phyloP scores from a whole-genome alignment of 2,113 vertebrate genomes.

The Notarius quadriscutis region DNA sequence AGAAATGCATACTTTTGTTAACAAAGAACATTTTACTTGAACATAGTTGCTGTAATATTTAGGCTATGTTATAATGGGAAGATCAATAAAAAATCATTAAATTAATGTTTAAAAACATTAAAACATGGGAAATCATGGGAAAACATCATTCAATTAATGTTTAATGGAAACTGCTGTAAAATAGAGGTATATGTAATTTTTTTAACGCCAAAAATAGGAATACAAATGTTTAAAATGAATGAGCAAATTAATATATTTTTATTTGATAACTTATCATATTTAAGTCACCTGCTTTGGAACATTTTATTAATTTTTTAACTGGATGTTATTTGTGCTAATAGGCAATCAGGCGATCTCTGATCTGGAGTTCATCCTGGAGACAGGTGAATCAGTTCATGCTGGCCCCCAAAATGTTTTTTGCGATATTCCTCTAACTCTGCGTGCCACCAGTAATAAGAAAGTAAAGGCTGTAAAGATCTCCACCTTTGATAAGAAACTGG shows the following conservation, averaged over 20 bases:
- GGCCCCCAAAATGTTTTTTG: slow-evolving; percentile 87
- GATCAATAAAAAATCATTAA: not conserved
- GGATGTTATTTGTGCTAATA: slow-evolving; percentile 5
- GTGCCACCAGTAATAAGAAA: slow-evolving; percentile 75
- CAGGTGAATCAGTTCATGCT: slow-evolving; percentile 77
- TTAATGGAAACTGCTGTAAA: not conserved
- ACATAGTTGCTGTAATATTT: not conserved
- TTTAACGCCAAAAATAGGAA: not conserved
- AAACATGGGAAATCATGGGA: too few species aligned
- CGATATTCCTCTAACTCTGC: slow-evolving; percentile 86
- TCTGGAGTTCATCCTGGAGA: slow-evolving; percentile 81
- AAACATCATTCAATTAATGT: not conserved
- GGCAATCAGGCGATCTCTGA: slow-evolving; percentile 77
- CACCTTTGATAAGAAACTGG: slow-evolving; percentile 92
- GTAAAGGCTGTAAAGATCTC: slow-evolving; percentile 83
- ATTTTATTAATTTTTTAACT: not conserved
- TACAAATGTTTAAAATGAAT: not conserved
- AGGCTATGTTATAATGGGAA: not conserved
- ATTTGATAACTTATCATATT: not conserved
- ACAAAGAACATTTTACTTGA: not conserved
- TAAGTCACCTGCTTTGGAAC: not conserved
- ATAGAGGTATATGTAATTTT: too few species aligned
- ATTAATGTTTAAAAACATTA: not conserved
- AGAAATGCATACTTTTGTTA: not conserved
- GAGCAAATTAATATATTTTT: not conserved